Conservation (phyloP, 2,113 vertebrate genomes). For the Ochotona princeps region DNA sequence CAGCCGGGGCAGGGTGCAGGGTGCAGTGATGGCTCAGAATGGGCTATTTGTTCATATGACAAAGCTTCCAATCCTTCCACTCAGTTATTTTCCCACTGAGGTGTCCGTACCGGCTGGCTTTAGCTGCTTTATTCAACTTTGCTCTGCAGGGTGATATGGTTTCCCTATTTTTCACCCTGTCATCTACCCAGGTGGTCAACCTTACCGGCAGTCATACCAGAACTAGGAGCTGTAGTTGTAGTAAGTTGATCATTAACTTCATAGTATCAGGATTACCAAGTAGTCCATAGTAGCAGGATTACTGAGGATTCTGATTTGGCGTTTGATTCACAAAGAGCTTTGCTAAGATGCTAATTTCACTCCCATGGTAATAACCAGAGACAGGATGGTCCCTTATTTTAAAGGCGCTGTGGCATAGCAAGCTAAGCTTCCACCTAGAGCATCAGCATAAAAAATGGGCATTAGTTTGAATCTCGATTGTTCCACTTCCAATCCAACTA, state of each 20-base stretch:
- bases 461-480: too few relatives aligned
- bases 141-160: not conserved
- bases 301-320: not conserved
- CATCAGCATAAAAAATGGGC: too few relatives aligned
- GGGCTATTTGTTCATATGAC: not conserved
- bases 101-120: not conserved
- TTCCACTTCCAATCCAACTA: too few relatives aligned
- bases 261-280: too few relatives aligned
- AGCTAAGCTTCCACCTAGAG: too few relatives aligned
- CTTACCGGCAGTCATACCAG: not conserved
- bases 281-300: not conserved
- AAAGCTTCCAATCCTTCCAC: constrained; percentile 21
- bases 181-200: not conserved
- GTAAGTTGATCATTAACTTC: not conserved
- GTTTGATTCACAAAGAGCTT: not conserved
- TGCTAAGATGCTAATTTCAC: not conserved
- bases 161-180: not conserved
- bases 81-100: constrained; percentile 29
- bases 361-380: not conserved
- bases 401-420: not conserved
- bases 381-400: not conserved
- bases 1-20: too few relatives aligned
- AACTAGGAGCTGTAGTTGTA: not conserved
- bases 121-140: constrained; percentile 19
- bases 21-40: not conserved